Percentiles rank a stretch among this genome's conserved stretches.
Conservation (phyloP, 2,888 invertebrate species). For the Endomychus coccineus region DNA sequence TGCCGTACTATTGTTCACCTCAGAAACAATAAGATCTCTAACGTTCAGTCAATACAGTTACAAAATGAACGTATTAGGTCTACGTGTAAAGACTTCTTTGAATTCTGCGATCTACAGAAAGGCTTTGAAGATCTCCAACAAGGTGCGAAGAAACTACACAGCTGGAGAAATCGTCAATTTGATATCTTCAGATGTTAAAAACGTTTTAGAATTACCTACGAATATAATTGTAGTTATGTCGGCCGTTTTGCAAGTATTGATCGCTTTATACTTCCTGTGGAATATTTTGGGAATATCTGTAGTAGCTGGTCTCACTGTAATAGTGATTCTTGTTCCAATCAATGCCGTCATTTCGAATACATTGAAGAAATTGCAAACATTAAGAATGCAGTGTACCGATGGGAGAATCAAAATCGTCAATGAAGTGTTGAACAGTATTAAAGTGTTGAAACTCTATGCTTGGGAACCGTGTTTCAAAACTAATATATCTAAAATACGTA, state of each 20-base stretch:
- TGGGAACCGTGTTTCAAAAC: slow-evolving; percentile 55
- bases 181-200: slow-evolving; percentile 47
- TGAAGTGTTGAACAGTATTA: slow-evolving; percentile 52
- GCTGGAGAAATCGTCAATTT: slow-evolving; percentile 48
- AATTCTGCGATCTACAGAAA: slow-evolving; percentile 52
- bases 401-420: slow-evolving; percentile 52
- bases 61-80: slow-evolving; percentile 48
- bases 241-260: slow-evolving; percentile 48
- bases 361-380: slow-evolving; percentile 43
- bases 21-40: slow-evolving; percentile 47
- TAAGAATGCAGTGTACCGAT: slow-evolving; percentile 51
- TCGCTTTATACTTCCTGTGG: slow-evolving; percentile 49
- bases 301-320: slow-evolving; percentile 44
- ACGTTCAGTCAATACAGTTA: slow-evolving; percentile 51
- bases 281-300: slow-evolving; percentile 49
- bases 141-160: slow-evolving; percentile 41
- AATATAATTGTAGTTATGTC: slow-evolving; percentile 47
- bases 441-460: slow-evolving; percentile 54
- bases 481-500: slow-evolving; percentile 49
- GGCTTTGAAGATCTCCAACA: slow-evolving; percentile 39
- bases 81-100: slow-evolving; percentile 49
- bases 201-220: slow-evolving; percentile 42
- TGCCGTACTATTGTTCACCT: slow-evolving; percentile 47
- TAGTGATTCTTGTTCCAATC: slow-evolving; percentile 50
- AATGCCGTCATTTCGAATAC: slow-evolving; percentile 42